Evolutionary conservation across 2,888 invertebrate genomes (phyloP), one percentile per base, ranked within the genome.

Genomic region (Drosophila longiperda): DNA sequence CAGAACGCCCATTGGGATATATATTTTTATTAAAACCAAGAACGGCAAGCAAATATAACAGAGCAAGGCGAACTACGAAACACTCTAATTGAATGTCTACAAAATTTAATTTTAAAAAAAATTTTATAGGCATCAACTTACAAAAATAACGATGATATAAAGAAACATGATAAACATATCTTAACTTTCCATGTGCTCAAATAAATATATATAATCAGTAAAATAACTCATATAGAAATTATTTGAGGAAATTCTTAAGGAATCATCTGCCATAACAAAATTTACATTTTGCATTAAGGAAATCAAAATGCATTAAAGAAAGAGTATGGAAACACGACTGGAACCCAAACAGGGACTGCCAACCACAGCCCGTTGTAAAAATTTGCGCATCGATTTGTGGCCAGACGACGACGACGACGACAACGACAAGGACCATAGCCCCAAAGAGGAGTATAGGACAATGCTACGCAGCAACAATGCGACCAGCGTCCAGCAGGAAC

Each of bases 301-400:
- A 54, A n/a, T 38, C 38, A n/a, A 26, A 38, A 4, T 8, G 2
- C 12, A 34, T 48, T 26, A 2, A 17, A 4, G 15, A 32, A 42
- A 77, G 78, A 23, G 79, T 81, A 77, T 80, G 33, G 50, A 29
- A 70, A 49, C 55, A 76, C 57, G 40, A 36, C 29, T 45, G 53
- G 40, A 49, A 34, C 45, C 32, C 60, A 61, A 53, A 33, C 73
- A 70, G 71, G 73, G 70, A 57, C 77, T 70, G 75, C 84, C 89
- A 89, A 85, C 84, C 87, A 75, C 84, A 85, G 70, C 71, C 75
- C 77, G 61, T 73, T 89, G 87, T 89, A 85, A 85, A 89, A 85
- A 85, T 85, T 87, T 85, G 82, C 84, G 77, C 89, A 87, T 85
- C 84, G 84, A 85, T 85, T 85, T 87, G 87, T 80, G 84, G 89